phyloP scores from a whole-genome alignment of 2,113 vertebrate species.

The Sclerurus mexicanus region DNA sequence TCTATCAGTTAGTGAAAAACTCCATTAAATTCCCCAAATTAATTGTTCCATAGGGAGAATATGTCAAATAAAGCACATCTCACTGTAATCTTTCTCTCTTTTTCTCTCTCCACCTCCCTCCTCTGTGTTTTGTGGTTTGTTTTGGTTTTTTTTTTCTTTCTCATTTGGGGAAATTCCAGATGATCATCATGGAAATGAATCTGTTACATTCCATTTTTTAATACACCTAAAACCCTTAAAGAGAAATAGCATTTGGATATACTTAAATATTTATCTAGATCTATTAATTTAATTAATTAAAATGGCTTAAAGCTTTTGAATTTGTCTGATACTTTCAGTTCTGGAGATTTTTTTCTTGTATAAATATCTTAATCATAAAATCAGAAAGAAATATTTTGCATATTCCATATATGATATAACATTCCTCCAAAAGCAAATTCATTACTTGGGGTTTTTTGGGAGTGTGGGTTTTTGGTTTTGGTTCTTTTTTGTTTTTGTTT shows the following conservation, averaged over 20 bases:
- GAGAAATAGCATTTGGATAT: slow-evolving; percentile 4
- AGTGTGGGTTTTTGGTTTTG: background rate
- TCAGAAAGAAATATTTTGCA: background rate
- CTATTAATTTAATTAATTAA: slow-evolving; percentile 21
- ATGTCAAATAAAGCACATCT: slow-evolving; percentile 69
- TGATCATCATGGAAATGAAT: slow-evolving; percentile 10
- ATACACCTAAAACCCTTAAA: slow-evolving; percentile 30
- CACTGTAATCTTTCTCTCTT: background rate
- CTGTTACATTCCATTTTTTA: background rate
- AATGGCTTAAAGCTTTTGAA: background rate
- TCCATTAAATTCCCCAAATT: slow-evolving; percentile 73
- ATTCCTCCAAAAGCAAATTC: background rate
- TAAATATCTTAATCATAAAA: background rate
- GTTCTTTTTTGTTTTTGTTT: too few relatives aligned
- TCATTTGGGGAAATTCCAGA: slow-evolving; percentile 25
- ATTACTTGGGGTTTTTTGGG: background rate
- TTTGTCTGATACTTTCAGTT: background rate
- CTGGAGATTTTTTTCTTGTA: background rate
- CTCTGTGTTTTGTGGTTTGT: background rate
- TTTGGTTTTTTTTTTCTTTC: background rate
- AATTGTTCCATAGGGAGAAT: slow-evolving; percentile 69
- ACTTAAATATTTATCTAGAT: slow-evolving; percentile 50
- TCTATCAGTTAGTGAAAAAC: slow-evolving; percentile 64
- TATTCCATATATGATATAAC: background rate
- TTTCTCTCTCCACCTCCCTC: background rate